A percentile compares a stretch with the other conserved stretches of the same genome.
Conservation (phyloP, 1,140 invertebrate genomes). For the Saccostrea echinata region DNA sequence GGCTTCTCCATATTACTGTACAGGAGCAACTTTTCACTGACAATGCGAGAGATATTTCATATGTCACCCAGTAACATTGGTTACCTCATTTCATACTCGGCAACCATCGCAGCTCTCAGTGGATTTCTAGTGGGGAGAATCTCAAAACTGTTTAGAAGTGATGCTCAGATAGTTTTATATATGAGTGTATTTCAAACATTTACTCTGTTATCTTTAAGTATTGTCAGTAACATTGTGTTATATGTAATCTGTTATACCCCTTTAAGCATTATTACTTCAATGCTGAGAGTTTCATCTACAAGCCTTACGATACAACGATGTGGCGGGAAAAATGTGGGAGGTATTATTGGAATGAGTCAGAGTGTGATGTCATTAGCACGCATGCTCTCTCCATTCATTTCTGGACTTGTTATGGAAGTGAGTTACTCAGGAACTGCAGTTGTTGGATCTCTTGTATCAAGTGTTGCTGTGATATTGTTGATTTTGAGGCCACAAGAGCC, state of each 20-base stretch:
- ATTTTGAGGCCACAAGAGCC: slow-evolving; percentile 62
- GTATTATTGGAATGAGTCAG: slow-evolving; percentile 76
- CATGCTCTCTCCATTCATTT: slow-evolving; percentile 78
- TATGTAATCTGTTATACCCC: slow-evolving; percentile 71
- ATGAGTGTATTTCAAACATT: slow-evolving; percentile 68
- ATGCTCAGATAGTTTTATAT: slow-evolving; percentile 71
- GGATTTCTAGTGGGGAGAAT: slow-evolving; percentile 77
- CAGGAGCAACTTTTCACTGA: slow-evolving; percentile 76
- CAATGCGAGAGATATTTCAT: slow-evolving; percentile 73
- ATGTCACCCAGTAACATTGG: slow-evolving; percentile 74
- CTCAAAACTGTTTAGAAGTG: slow-evolving; percentile 73
- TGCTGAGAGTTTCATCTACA: slow-evolving; percentile 73
- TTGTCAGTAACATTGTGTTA: slow-evolving; percentile 57
- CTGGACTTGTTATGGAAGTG: slow-evolving; percentile 73
- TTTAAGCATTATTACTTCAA: slow-evolving; percentile 75
- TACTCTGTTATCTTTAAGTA: slow-evolving; percentile 64
- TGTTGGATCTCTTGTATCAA: slow-evolving; percentile 63
- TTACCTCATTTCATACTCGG: slow-evolving; percentile 79
- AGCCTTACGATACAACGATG: slow-evolving; percentile 73
- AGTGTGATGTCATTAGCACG: slow-evolving; percentile 77
- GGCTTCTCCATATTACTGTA: slow-evolving; percentile 79
- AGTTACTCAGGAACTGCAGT: slow-evolving; percentile 66
- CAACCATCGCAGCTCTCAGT: slow-evolving; percentile 71
- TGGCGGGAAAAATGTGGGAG: slow-evolving; percentile 68
- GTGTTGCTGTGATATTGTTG: slow-evolving; percentile 63